Evolutionary conservation across 35 echinoderm and acorn worm genomes (phyloP), one percentile per base, ranked within the genome.

Genomic region (Nesometra sesokonis): DNA sequence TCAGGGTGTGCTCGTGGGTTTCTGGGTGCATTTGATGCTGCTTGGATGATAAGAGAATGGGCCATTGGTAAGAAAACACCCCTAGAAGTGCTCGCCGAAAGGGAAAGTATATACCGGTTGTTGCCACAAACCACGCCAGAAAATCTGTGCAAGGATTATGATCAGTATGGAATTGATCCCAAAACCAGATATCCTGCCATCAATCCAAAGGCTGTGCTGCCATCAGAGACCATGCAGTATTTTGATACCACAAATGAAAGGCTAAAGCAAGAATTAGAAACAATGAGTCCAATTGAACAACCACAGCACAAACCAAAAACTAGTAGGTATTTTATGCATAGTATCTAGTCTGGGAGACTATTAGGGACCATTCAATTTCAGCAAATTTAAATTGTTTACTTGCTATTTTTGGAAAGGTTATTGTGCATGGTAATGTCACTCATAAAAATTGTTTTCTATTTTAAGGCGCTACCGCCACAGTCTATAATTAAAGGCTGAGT

Each of bases 1-100:
- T 99, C 96, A 33, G 96, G 96, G 5, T 99, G 96, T 88, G 96
- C 96, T 19, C 86, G 96, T 27, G 96, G 96, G 4, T 99, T 94
- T 43, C 88, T 99, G 15, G 90, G 93, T 21, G 87, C 87, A 78
- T 92, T 94, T 11, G 96, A 99, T 76, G 93, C 96, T 3, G 87
- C 92, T 36, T 99, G 93, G 92, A 94, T 92, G 89, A 86, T 99
- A 39, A 67, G 86, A 13, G 92, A 86, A 57, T 99, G 96, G 96
- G 76, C 96, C 31, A 87, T 90, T 1, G 90, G 90, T 11, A 37
- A 85, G 57, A 77, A 89, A 36, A 86, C 90, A 2, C 96, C 92
- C 0, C 89, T 94, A 9, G 89, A 99, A 78, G 81, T 93, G 11
- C 77, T 99, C n/a, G 87, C 96, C 0, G 96, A 99, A 78, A 78